Evolutionary conservation across 2,113 vertebrate species (phyloP), one percentile per base, ranked within the genome.

Genomic region (Brienomyrus longianalis): DNA sequence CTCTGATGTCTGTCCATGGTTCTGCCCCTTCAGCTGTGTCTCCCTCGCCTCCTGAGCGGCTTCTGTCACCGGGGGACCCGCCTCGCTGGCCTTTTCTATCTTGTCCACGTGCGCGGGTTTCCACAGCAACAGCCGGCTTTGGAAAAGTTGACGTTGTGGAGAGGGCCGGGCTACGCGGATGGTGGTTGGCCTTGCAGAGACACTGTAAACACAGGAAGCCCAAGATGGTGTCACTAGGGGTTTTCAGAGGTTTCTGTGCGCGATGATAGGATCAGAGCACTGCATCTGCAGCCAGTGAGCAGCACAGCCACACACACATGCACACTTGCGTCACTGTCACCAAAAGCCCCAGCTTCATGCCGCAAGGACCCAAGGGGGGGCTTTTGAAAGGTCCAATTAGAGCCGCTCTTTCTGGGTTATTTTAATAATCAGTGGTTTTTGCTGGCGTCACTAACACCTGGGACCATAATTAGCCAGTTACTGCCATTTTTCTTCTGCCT

Each of bases 1-100:
- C 90, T 93, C 89, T 94, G 94, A 17, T 94, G 92, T 0, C 3
- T 92, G 87, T 97, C 96, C 96, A 96, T 95, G 35, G 52, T 35
- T 31, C 43, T 85, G 47, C 52, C 27, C 27, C 83, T 54, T 43
- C 74, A 39, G 90, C 45, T 86, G 10, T 84, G 31, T 77, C 88
- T 51, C 10, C 56, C 74, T 92, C 87, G 0, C 31, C 19, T 19
- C 27, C 27, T 54, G 27, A 5, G 2, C 0, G 70, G 88, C 47
- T 86, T 51, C 83, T 89, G 88, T 89, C 13, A 35, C 43, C 21
- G 77, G 93, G 92, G 91, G 91, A 92, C 90, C 92, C 93, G 92
- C 74, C 89, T 52, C 56, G 27, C 83, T 89, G 90, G 92, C 91
- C 94, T 91, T 90, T 92, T 90, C 54, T 90, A 92, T 88, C 88